Percentiles rank a stretch among this genome's conserved stretches.
These are phyloP conservation scores for Cecidostiba fungosa DNA, from an alignment of 2,888 invertebrate genomes.

Conservation along the genomic window DNA sequence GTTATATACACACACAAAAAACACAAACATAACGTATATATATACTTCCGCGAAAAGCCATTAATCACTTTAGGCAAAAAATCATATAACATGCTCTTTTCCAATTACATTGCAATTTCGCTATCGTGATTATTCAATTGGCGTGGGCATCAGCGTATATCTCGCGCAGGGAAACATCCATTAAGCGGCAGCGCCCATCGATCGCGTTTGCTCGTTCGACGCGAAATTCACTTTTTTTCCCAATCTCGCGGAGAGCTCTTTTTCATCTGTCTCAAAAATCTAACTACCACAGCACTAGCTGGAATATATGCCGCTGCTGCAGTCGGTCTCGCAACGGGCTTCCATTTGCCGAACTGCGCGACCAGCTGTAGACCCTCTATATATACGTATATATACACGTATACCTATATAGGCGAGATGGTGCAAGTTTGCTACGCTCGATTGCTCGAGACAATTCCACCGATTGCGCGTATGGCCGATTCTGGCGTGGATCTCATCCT, in stretches of 20 bases:
- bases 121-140: constrained; percentile 46
- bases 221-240: constrained; percentile 46
- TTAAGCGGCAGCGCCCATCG: constrained; percentile 25
- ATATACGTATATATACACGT: background rate
- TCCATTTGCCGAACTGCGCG: background rate
- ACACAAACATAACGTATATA: too few species aligned
- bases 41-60: background rate
- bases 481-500: background rate
- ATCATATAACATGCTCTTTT: constrained; percentile 38
- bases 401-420: background rate
- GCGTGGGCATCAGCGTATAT: background rate
- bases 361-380: background rate
- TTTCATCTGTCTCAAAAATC: constrained; percentile 56
- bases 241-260: constrained; percentile 49
- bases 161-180: constrained; percentile 23
- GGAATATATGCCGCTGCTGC: background rate
- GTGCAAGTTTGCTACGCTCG: background rate
- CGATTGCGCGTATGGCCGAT: background rate
- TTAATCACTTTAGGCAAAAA: constrained; percentile 41
- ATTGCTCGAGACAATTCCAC: background rate
- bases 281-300: background rate
- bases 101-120: constrained; percentile 46
- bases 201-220: constrained; percentile 34
- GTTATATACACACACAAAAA: background rate
- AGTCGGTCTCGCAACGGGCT: background rate